Percentiles rank a stretch among this genome's conserved stretches.
phyloP scores from a whole-genome alignment of 1,140 invertebrate species.

The Drosophila orena region DNA sequence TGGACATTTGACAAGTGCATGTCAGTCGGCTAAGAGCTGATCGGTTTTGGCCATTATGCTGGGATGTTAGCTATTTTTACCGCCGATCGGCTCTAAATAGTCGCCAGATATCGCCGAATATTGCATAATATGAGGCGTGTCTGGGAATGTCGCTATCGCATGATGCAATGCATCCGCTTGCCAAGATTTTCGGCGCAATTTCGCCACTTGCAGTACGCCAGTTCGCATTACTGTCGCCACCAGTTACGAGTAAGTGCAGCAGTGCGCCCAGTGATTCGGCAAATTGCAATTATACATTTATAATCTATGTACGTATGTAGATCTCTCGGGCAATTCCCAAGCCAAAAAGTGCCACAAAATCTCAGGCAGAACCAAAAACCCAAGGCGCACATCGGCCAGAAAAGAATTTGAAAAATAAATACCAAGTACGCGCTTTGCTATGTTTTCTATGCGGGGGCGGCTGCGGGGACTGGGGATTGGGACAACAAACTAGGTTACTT shows the following conservation, averaged over 20 bases:
- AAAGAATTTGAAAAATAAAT: constrained; percentile 53
- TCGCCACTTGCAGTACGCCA: constrained; percentile 7
- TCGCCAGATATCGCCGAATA: constrained; percentile 52
- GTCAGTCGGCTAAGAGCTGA: constrained; percentile 48
- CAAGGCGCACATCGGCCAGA: constrained; percentile 4
- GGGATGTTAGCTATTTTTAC: constrained; percentile 31
- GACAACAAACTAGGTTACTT: constrained; percentile 73
- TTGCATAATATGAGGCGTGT: constrained; percentile 78
- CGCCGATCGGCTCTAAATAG: constrained; percentile 54
- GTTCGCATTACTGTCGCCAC: constrained; percentile 54
- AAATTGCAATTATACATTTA: constrained; percentile 59
- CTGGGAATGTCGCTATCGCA: constrained; percentile 75
- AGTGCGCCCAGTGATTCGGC: constrained; percentile 50
- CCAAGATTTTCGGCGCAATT: constrained; percentile 67
- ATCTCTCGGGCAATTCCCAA: constrained; percentile 34
- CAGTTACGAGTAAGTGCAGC: constrained; percentile 50
- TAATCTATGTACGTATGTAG: constrained; percentile 40
- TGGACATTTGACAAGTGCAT: constrained; percentile 77
- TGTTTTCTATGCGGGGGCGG: constrained; percentile 51
- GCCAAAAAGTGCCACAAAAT: constrained; percentile 34
- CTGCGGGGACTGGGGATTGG: constrained; percentile 2
- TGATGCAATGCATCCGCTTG: constrained; percentile 70
- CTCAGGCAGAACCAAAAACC: constrained; percentile 1
- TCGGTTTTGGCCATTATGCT: constrained; percentile 40
- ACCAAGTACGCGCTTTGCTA: constrained; percentile 70